Conservation (phyloP, 1,140 invertebrate species). For the Cydia pomonella region DNA sequence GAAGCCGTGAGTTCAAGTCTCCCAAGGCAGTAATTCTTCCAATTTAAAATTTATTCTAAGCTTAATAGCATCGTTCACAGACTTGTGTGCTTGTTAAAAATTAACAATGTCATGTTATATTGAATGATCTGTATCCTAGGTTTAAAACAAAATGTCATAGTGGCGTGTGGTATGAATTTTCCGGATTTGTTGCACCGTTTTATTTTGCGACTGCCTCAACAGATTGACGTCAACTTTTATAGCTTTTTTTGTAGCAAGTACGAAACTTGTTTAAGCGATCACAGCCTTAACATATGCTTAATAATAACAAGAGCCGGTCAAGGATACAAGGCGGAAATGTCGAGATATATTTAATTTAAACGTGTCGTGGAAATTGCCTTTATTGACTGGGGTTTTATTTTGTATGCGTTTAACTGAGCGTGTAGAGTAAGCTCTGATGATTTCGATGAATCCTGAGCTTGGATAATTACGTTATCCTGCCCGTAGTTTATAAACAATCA, state of each 20-base stretch:
- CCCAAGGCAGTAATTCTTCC: too few relatives aligned
- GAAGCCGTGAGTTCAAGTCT: too few relatives aligned
- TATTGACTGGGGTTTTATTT: not conserved
- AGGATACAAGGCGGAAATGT: not conserved
- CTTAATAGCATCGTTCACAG: too few relatives aligned
- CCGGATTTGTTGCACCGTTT: not conserved
- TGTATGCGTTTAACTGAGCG: not conserved
- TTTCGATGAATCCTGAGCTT: not conserved
- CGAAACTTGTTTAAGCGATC: not conserved
- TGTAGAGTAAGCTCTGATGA: not conserved
- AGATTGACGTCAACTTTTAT: slow-evolving; percentile 43
- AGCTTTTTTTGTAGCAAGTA: not conserved
- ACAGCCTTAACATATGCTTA: not conserved
- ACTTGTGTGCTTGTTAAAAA: too few relatives aligned
- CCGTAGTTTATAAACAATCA: too few relatives aligned
- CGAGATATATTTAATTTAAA: slow-evolving; percentile 15
- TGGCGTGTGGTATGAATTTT: too few relatives aligned
- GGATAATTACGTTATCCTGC: too few relatives aligned
- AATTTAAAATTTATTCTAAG: too few relatives aligned
- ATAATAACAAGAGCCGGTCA: not conserved
- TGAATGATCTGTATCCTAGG: too few relatives aligned
- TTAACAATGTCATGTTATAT: too few relatives aligned
- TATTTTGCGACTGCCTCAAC: not conserved
- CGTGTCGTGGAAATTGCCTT: not conserved
- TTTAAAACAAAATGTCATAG: too few relatives aligned